phyloP scores from a whole-genome alignment of 2,113 vertebrate genomes.

The Brevimyrus niger region DNA sequence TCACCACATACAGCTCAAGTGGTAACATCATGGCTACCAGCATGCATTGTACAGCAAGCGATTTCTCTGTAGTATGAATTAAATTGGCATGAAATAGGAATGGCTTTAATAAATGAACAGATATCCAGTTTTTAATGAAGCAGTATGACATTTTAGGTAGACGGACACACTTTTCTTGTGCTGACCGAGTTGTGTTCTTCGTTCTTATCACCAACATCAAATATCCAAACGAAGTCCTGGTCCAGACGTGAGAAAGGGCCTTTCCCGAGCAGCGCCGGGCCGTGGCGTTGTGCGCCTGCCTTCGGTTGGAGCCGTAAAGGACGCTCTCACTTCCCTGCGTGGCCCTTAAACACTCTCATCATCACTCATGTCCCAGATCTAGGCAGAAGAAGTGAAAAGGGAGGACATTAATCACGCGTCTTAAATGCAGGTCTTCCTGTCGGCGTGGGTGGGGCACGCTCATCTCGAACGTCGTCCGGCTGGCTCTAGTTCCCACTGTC shows the following conservation, averaged over 20 bases:
- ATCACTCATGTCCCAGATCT: slow-evolving; percentile 99
- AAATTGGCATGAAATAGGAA: not conserved
- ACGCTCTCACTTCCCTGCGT: not conserved
- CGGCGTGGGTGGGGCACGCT: not conserved
- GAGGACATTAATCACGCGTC: slow-evolving; percentile 28
- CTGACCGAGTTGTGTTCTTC: not conserved
- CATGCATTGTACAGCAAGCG: not conserved
- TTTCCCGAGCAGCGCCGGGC: not conserved
- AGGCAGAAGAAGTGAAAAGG: slow-evolving; percentile 32
- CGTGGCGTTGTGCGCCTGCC: not conserved
- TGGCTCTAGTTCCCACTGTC: not conserved
- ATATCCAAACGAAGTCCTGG: not conserved
- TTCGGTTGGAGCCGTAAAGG: not conserved
- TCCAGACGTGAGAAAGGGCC: not conserved
- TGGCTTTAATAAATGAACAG: not conserved
- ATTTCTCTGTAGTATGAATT: not conserved
- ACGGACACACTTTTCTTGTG: not conserved
- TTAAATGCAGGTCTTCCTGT: not conserved
- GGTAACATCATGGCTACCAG: not conserved
- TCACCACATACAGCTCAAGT: not conserved
- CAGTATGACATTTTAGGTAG: not conserved
- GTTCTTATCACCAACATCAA: not conserved
- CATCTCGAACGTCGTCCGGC: not conserved
- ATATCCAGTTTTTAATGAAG: not conserved
- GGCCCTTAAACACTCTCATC: slow-evolving; percentile 83